A percentile compares a stretch with the other conserved stretches of the same genome.
These are phyloP conservation scores for Brachionus rotundiformis DNA, from an alignment of 1,140 invertebrate species.

Conservation along the genomic window DNA sequence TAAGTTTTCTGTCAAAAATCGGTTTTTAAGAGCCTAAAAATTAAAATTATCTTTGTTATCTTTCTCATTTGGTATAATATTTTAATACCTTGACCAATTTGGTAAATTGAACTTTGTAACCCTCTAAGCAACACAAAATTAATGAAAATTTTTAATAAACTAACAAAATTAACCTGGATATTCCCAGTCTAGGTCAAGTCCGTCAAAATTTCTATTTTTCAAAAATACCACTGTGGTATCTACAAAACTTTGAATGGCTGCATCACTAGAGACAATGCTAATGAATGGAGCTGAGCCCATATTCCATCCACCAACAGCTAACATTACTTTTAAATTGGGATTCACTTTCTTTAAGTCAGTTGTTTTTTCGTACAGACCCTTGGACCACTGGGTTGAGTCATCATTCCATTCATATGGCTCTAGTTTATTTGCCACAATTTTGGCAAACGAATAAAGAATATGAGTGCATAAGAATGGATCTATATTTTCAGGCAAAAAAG, in stretches of 20 bases:
- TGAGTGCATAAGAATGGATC: slow-evolving; percentile 85
- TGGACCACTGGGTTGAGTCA: slow-evolving; percentile 65
- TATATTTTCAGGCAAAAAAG: slow-evolving; percentile 82
- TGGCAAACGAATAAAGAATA: slow-evolving; percentile 89
- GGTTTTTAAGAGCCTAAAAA: slow-evolving; percentile 65
- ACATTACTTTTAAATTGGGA: background rate
- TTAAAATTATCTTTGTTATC: slow-evolving; percentile 67
- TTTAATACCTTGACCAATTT: slow-evolving; percentile 63
- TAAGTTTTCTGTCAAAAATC: slow-evolving; percentile 53
- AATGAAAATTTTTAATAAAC: background rate
- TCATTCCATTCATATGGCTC: slow-evolving; percentile 78
- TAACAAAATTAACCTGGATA: slow-evolving; percentile 75
- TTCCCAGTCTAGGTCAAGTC: slow-evolving; percentile 73
- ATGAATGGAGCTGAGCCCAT: slow-evolving; percentile 72
- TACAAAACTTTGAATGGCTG: background rate
- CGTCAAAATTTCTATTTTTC: slow-evolving; percentile 65
- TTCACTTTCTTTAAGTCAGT: background rate
- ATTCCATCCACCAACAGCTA: slow-evolving; percentile 72
- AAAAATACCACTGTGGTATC: slow-evolving; percentile 73
- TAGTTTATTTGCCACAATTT: slow-evolving; percentile 69
- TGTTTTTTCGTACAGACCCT: background rate
- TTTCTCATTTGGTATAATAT: background rate
- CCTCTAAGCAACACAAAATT: slow-evolving; percentile 67
- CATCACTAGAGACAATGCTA: slow-evolving; percentile 77
- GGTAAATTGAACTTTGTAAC: slow-evolving; percentile 69